Evolutionary conservation across 1,140 invertebrate genomes (phyloP).

Genomic region (Trichonephila inaurata): DNA sequence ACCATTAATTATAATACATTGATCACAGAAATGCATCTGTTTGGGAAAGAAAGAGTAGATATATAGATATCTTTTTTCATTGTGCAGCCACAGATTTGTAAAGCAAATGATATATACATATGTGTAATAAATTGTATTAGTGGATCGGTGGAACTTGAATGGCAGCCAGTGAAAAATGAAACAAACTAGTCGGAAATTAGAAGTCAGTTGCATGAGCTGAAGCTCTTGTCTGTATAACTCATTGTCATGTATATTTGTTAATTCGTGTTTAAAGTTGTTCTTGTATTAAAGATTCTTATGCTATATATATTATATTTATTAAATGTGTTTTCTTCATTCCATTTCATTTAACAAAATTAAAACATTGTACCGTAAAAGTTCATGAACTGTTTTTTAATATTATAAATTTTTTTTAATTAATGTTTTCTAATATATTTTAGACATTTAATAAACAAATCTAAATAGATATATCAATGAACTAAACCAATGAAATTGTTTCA

Average conservation of each 20-base stretch:
- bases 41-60: constrained; percentile 73
- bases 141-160: constrained; percentile 47
- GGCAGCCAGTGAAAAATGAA: constrained; percentile 74
- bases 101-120: constrained; percentile 66
- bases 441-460: not conserved
- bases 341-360: constrained; percentile 57
- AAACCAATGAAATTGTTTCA: constrained; percentile 3
- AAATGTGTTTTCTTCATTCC: constrained; percentile 63
- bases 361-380: constrained; percentile 39
- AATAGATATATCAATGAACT: not conserved
- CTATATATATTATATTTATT: constrained; percentile 62
- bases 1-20: constrained; percentile 55
- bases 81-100: constrained; percentile 73
- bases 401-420: constrained; percentile 37
- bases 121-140: constrained; percentile 69
- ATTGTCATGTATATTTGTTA: constrained; percentile 77
- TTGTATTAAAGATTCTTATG: constrained; percentile 77
- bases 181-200: constrained; percentile 77
- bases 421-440: constrained; percentile 21
- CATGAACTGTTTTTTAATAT: constrained; percentile 39
- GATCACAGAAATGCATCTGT: constrained; percentile 65
- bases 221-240: constrained; percentile 76
- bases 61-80: constrained; percentile 75
- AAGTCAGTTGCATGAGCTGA: constrained; percentile 72
- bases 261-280: constrained; percentile 75